Conservation (phyloP, 2,113 vertebrate species). For the Dascyllus trimaculatus region DNA sequence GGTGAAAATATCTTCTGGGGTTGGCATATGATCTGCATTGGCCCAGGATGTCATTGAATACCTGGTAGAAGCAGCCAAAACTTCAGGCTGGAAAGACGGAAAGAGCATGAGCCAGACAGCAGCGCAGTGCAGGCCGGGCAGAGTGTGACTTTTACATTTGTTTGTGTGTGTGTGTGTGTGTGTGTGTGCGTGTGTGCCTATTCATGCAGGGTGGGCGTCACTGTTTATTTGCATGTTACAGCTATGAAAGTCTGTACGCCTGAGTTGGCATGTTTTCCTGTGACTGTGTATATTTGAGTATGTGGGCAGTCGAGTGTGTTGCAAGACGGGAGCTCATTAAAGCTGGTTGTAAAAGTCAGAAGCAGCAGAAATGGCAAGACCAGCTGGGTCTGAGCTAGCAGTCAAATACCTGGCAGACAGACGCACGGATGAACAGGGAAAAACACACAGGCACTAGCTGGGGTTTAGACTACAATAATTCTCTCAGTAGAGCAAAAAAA, state of each 20-base stretch:
- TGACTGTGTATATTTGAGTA: slow-evolving; percentile 68
- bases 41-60: neutral
- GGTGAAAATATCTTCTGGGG: no score
- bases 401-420: slow-evolving; percentile 53
- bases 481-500: neutral
- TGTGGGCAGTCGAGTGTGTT: slow-evolving; percentile 52
- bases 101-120: neutral
- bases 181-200: slow-evolving; percentile 14
- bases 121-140: neutral
- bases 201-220: slow-evolving; percentile 41
- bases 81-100: no score
- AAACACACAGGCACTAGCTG: slow-evolving; percentile 8
- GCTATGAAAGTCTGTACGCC: slow-evolving; percentile 40
- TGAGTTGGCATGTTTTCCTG: slow-evolving; percentile 63
- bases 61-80: neutral
- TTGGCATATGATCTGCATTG: neutral
- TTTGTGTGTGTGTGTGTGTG: no score
- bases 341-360: slow-evolving; percentile 64
- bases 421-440: slow-evolving; percentile 5
- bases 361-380: slow-evolving; percentile 40
- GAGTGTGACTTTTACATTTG: slow-evolving; percentile 15
- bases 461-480: slow-evolving; percentile 8
- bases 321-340: slow-evolving; percentile 75
- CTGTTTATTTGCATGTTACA: slow-evolving; percentile 66
- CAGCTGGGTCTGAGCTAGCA: slow-evolving; percentile 51